phyloP scores from a whole-genome alignment of 2,888 invertebrate species.

The Mesoligia furuncula region DNA sequence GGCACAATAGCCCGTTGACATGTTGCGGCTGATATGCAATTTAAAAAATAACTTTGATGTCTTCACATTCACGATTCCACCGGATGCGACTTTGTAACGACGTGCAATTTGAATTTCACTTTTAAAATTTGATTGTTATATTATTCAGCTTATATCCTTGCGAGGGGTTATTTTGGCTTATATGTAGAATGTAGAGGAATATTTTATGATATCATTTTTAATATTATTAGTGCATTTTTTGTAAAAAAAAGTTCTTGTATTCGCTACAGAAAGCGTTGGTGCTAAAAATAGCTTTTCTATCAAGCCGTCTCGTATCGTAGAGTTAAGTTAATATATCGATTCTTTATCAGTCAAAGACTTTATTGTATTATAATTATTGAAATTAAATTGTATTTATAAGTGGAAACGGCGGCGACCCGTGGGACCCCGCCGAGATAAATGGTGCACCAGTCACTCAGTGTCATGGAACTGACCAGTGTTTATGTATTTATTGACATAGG shows the following conservation, averaged over 20 bases:
- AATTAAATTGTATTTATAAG: constrained; percentile 89
- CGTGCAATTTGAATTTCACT: constrained; percentile 82
- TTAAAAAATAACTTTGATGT: constrained; percentile 79
- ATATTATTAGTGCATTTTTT: background rate
- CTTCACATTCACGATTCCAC: constrained; percentile 75
- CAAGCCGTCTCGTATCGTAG: constrained; percentile 62
- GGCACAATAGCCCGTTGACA: constrained; percentile 88
- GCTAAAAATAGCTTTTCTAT: constrained; percentile 52
- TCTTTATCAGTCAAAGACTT: constrained; percentile 87
- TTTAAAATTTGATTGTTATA: constrained; percentile 68
- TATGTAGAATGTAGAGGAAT: constrained; percentile 6
- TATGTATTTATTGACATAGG: constrained; percentile 77
- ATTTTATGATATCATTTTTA: constrained; percentile 30
- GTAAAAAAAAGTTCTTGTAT: background rate
- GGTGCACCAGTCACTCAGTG: constrained; percentile 78
- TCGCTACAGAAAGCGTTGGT: background rate
- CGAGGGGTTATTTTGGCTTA: constrained; percentile 50
- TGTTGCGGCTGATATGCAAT: constrained; percentile 84
- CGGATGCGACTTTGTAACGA: constrained; percentile 84
- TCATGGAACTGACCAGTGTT: constrained; percentile 86
- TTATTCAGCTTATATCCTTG: constrained; percentile 56
- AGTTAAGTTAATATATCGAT: constrained; percentile 51
- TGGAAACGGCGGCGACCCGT: constrained; percentile 80
- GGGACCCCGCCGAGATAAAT: constrained; percentile 79
- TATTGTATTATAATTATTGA: constrained; percentile 86